Conservation (phyloP, 2,888 invertebrate species). For the Drosophila paracracens region DNA sequence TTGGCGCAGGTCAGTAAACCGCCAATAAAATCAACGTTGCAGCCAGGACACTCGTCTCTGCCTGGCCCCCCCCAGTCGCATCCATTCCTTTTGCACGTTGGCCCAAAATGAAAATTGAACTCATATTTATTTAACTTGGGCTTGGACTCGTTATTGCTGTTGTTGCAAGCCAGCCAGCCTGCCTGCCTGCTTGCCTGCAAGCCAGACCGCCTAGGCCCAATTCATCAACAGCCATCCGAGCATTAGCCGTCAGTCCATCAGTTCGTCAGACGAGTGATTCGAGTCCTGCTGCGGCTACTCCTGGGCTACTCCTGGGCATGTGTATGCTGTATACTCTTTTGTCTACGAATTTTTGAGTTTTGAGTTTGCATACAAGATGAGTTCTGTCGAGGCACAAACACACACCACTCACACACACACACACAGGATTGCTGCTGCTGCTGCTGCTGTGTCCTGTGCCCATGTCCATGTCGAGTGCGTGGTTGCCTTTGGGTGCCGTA, state of each 20-base stretch:
- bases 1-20: slow-evolving; percentile 79
- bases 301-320: slow-evolving; percentile 48
- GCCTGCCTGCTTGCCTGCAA: slow-evolving; percentile 5
- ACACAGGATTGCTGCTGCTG: slow-evolving; percentile 4
- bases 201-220: slow-evolving; percentile 66
- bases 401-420: slow-evolving; percentile 13
- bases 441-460: slow-evolving; percentile 17
- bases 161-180: neutral
- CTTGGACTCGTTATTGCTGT: slow-evolving; percentile 26
- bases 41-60: neutral
- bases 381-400: slow-evolving; percentile 60
- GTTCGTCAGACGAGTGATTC: slow-evolving; percentile 21
- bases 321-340: slow-evolving; percentile 64
- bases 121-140: slow-evolving; percentile 79
- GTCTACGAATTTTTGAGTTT: slow-evolving; percentile 81
- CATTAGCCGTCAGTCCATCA: slow-evolving; percentile 64
- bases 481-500: slow-evolving; percentile 78
- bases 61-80: neutral
- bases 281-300: slow-evolving; percentile 29
- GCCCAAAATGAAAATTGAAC: slow-evolving; percentile 79
- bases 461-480: slow-evolving; percentile 42
- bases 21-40: slow-evolving; percentile 79
- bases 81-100: slow-evolving; percentile 34
- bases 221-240: slow-evolving; percentile 75
- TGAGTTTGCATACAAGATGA: slow-evolving; percentile 82